Percentiles rank a stretch among this genome's conserved stretches.
Conservation (phyloP, 2,113 vertebrate genomes). For the Ictalurus furcatus region DNA sequence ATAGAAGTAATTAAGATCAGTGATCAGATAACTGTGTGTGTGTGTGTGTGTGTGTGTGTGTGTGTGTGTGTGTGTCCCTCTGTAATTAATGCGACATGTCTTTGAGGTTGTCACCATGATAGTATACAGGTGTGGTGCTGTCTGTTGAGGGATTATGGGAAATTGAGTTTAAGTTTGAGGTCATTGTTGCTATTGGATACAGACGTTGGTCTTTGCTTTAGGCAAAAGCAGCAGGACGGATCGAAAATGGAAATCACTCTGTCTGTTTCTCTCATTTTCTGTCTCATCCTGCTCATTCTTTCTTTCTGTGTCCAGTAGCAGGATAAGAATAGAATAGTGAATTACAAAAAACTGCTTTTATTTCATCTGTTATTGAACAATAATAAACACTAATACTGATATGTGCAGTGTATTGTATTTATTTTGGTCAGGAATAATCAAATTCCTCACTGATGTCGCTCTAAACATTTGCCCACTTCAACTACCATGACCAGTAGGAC, state of each 20-base stretch:
- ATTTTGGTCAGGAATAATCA: conserved; percentile 37
- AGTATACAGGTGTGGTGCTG: conserved; percentile 21
- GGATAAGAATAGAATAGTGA: not conserved
- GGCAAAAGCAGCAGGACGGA: conserved; percentile 45
- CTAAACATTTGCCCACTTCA: not conserved
- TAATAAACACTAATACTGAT: not conserved
- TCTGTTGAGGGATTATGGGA: conserved; percentile 48
- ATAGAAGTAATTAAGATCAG: conserved; percentile 70
- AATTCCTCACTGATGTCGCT: not conserved
- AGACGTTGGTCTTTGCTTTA: conserved; percentile 43
- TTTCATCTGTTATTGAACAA: not conserved
- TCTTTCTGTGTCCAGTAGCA: conserved; percentile 27
- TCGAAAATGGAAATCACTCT: conserved; percentile 50
- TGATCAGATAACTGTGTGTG: conserved; percentile 58
- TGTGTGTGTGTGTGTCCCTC: conserved; percentile 19
- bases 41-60: not conserved
- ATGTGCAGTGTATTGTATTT: conserved; percentile 2
- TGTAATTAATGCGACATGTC: conserved; percentile 51
- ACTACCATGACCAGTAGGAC: not conserved
- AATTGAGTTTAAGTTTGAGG: conserved; percentile 48
- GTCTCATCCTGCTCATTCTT: conserved; percentile 45
- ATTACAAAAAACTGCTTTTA: not conserved
- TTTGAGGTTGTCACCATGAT: conserved; percentile 47
- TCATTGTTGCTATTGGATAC: conserved; percentile 66
- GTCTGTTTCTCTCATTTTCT: conserved; percentile 58